Base-by-base conservation (phyloP, 2,888 invertebrate species). In the Tortricodes alternella region DNA sequence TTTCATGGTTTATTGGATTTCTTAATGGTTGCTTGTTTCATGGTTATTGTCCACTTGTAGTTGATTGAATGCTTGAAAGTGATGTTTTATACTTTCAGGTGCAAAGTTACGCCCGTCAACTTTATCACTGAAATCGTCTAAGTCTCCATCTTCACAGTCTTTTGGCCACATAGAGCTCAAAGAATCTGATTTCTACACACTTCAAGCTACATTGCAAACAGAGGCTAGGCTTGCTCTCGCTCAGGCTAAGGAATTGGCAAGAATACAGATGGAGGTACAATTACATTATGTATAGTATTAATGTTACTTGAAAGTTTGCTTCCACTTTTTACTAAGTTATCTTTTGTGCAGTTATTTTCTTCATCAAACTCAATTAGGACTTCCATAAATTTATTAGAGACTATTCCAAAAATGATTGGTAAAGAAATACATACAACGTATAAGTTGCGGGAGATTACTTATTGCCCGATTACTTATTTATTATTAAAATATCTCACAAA, bases 231-330 rank as follows among this genome's bases (percentile, higher is more conserved):
- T 96, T 92, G 97, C 97, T 3, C 88, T 97, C 59, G 95, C 96
- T 0, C 96, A 97, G 84, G 97, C 97, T 18, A 97, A 97, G 79
- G 96, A 97, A 83, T 95, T 97, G 94, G 97, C 97, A 24, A 94
- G 96, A 67, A 94, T 97, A 93, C 96, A 97, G 85, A 96, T 97
- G 96, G 96, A 96, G 92, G 95, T 95, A 83, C n/a, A n/a, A n/a
- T n/a, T n/a, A n/a, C n/a, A n/a, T n/a, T n/a, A n/a, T n/a, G n/a
- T n/a, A 43, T 21, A 3, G 5, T 3, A 7, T 46, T 15, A 18
- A 37, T 16, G 18, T 18, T 9, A 23, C 6, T n/a, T n/a, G n/a
- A n/a, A n/a, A n/a, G n/a, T n/a, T n/a, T n/a, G n/a, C n/a, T n/a
- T n/a, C n/a, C n/a, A n/a, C n/a, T n/a, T n/a, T n/a, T n/a, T n/a